A percentile compares a stretch with the other conserved stretches of the same genome.
phyloP scores from a whole-genome alignment of 1,140 invertebrate genomes.

The Lordiphosa collinella region DNA sequence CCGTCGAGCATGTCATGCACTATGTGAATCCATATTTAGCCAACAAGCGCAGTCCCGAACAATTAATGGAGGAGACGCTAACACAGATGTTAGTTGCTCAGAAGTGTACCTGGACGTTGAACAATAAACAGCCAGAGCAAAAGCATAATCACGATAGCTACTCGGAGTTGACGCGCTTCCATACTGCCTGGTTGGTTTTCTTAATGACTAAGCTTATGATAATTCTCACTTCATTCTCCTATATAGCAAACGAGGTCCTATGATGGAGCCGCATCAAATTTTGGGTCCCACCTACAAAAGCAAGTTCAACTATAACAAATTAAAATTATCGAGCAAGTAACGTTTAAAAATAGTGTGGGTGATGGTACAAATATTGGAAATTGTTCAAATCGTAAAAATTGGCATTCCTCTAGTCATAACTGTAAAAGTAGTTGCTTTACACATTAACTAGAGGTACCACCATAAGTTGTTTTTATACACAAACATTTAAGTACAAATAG shows the following conservation, averaged over 20 bases:
- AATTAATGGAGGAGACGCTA: constrained; percentile 21
- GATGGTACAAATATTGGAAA: too few relatives aligned
- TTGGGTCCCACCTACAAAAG: constrained; percentile 31
- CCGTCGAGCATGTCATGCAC: constrained; percentile 44
- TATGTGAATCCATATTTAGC: constrained; percentile 47
- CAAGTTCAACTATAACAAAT: constrained; percentile 46
- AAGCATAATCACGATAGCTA: neutral
- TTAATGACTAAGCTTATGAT: too few relatives aligned
- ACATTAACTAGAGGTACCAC: too few relatives aligned
- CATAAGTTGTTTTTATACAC: too few relatives aligned
- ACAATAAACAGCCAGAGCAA: neutral
- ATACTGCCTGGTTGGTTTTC: constrained; percentile 41
- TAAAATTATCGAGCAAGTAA: constrained; percentile 32
- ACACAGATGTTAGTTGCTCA: constrained; percentile 3
- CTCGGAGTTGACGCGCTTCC: constrained; percentile 19
- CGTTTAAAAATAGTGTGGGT: too few relatives aligned
- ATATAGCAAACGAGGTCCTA: constrained; percentile 38
- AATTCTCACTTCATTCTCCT: neutral
- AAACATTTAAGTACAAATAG: too few relatives aligned
- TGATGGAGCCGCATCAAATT: neutral
- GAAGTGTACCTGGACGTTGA: neutral
- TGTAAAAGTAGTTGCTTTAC: too few relatives aligned
- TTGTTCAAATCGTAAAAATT: too few relatives aligned
- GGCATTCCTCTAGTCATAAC: too few relatives aligned
- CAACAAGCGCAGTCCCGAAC: constrained; percentile 5